Evolutionary conservation across 1,140 invertebrate species (phyloP), one percentile per base, ranked within the genome.

Genomic region (Lutraria rhynchaena): DNA sequence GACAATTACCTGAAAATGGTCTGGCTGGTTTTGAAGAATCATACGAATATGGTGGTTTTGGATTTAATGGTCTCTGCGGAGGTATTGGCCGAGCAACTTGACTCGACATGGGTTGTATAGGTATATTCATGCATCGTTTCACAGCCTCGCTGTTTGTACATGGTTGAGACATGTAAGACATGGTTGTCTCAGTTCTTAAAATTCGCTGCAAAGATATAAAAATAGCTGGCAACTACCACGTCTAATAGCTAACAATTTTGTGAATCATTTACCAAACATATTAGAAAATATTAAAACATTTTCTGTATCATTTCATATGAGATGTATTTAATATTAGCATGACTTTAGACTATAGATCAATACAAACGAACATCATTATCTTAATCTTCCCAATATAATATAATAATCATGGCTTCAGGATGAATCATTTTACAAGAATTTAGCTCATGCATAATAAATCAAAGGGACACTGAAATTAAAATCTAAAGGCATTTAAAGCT

Each of bases 131-230:
- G 51, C 88, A 90, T 75, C 88, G 37, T 51, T 82, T 86, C 1
- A 90, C 87, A 13, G 85, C 89, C 53, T 90, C 89, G 27, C 88
- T 89, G 63, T 87, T 90, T 9, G 86, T 88, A 69, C 76, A 81
- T 11, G 89, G 89, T 44, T 87, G 86, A 44, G 87, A 87, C 89
- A 90, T 89, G 61, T 81, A 81, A 49, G 74, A 82, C 33, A 55
- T 41, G 0, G 0, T 41, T 24, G 31, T 17, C 15, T 53, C 24
- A 17, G 53, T 27, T 31, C 46, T 35, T 49, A 2, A 15, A n/a
- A 29, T 37, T n/a, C 19, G 9, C 22, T 73, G 15, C 7, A 24
- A 41, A 1, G 22, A 41, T 15, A 19, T 19, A 5, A 33, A 31
- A 3, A 53, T 7, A 53, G 3, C 3, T 27, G 17, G 19, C 3